Percentiles rank a stretch among this genome's conserved stretches.
Evolutionary conservation across 2,113 vertebrate genomes (phyloP).

Genomic region (Periophthalmus modestus): DNA sequence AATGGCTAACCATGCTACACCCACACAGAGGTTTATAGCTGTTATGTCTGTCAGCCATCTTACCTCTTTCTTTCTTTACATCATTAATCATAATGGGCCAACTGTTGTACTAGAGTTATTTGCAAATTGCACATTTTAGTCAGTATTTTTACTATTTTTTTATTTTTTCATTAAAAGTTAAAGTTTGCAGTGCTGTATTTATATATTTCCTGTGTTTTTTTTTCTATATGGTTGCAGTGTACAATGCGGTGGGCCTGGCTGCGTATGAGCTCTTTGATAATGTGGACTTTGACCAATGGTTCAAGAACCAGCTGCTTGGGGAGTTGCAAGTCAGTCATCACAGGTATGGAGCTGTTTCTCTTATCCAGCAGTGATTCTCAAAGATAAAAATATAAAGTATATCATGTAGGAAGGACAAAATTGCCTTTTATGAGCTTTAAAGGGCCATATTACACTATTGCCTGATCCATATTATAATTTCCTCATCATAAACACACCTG

Average conservation of each 20-base stretch:
- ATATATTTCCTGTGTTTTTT: neutral
- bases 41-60: no score
- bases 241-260: slow-evolving; percentile 94
- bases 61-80: no score
- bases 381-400: neutral
- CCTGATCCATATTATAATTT: no score
- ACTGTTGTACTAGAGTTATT: no score
- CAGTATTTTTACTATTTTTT: no score
- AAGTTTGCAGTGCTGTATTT: neutral
- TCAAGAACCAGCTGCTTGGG: slow-evolving; percentile 92
- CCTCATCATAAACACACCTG: no score
- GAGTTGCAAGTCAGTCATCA: slow-evolving; percentile 92
- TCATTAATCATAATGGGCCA: no score
- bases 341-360: slow-evolving; percentile 76
- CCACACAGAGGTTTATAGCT: no score
- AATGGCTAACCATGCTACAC: no score
- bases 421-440: no score
- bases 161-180: neutral
- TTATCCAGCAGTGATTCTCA: neutral
- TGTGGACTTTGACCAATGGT: slow-evolving; percentile 98
- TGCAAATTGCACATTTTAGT: no score
- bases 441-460: no score
- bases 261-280: slow-evolving; percentile 97
- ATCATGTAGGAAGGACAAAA: neutral
- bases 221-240: slow-evolving; percentile 78